These are phyloP conservation scores for Colostygia pectinataria DNA, from an alignment of 2,888 invertebrate genomes.

Conservation along the genomic window DNA sequence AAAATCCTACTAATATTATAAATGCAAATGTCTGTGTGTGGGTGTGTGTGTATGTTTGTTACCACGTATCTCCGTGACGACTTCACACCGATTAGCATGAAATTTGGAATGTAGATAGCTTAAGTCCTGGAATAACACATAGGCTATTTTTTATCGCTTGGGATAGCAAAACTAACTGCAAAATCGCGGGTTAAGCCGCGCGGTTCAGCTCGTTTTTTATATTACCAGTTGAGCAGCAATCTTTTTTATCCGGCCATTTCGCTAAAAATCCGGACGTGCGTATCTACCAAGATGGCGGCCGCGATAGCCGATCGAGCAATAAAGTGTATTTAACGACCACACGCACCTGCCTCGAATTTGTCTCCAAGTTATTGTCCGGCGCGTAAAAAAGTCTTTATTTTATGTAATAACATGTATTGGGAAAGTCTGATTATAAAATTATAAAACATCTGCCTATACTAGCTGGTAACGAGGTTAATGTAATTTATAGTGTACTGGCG, in stretches of 20 bases:
- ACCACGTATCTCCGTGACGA: too few species aligned
- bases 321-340: constrained; percentile 65
- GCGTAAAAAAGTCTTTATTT: constrained; percentile 23
- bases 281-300: constrained; percentile 53
- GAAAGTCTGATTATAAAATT: constrained; percentile 26
- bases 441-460: constrained; percentile 18
- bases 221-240: not conserved
- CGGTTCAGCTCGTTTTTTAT: too few species aligned
- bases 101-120: too few species aligned
- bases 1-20: too few species aligned
- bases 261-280: not conserved
- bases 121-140: too few species aligned
- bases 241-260: not conserved
- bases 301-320: constrained; percentile 61
- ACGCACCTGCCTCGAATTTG: constrained; percentile 62
- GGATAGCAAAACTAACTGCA: too few species aligned
- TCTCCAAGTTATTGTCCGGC: constrained; percentile 35
- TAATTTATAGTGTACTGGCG: too few species aligned
- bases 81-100: too few species aligned
- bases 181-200: too few species aligned
- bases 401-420: constrained; percentile 32
- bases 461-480: constrained; percentile 8
- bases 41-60: too few species aligned
- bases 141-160: too few species aligned
- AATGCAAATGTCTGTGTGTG: too few species aligned